phyloP scores from a whole-genome alignment of 1,140 invertebrate genomes.

The Danaus melanippus region DNA sequence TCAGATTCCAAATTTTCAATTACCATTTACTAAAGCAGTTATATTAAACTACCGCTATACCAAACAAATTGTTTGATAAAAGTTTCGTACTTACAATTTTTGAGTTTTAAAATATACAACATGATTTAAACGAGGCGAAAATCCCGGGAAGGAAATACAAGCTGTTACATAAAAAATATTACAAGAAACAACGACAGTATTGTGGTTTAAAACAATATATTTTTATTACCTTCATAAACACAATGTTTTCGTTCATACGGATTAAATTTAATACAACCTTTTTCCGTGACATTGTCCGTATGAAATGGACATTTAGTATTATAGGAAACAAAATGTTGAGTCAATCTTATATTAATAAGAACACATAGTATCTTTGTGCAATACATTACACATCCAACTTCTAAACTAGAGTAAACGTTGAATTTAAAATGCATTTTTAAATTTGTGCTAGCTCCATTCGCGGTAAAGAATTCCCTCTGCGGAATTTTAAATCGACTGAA shows the following conservation, averaged over 20 bases:
- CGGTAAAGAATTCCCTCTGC: constrained; percentile 12
- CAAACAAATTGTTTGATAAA: too few species aligned
- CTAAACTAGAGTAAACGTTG: constrained; percentile 9
- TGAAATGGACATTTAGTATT: background rate
- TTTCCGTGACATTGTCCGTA: constrained; percentile 5
- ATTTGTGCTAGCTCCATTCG: constrained; percentile 20
- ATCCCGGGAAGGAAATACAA: constrained; percentile 15
- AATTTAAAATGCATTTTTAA: constrained; percentile 27
- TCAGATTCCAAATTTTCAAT: too few species aligned
- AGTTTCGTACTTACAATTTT: too few species aligned
- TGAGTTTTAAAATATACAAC: too few species aligned
- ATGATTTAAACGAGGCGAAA: too few species aligned
- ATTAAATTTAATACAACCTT: constrained; percentile 15
- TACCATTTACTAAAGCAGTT: too few species aligned
- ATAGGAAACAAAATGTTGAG: constrained; percentile 1
- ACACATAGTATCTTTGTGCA: background rate
- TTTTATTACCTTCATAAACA: constrained; percentile 26
- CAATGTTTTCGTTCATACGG: constrained; percentile 23
- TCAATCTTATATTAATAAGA: background rate
- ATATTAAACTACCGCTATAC: too few species aligned
- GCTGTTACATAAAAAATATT: constrained; percentile 13
- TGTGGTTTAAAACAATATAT: constrained; percentile 21
- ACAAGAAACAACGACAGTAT: constrained; percentile 13
- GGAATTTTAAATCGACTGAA: constrained; percentile 23
- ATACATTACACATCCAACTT: constrained; percentile 5